A percentile compares a stretch with the other conserved stretches of the same genome.
Conservation (phyloP, 2,113 vertebrate genomes). For the Melospiza georgiana region DNA sequence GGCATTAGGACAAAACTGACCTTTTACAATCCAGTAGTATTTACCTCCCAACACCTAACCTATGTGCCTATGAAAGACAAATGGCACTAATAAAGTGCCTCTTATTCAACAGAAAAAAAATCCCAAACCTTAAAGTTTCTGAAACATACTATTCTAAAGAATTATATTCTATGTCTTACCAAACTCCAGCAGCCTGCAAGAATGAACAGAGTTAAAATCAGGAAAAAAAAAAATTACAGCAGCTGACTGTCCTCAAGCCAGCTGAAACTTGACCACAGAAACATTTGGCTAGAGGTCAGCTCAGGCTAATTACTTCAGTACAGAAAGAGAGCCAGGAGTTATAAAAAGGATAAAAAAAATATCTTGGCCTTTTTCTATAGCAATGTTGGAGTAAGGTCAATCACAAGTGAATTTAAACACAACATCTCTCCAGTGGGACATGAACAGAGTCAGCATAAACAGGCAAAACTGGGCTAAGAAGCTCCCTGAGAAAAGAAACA, state of each 20-base stretch:
- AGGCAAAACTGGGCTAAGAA: neutral
- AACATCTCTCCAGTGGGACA: neutral
- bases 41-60: neutral
- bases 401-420: constrained; percentile 47
- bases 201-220: constrained; percentile 16
- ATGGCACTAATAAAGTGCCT: neutral
- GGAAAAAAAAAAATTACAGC: neutral
- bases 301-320: constrained; percentile 24
- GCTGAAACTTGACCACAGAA: constrained; percentile 21
- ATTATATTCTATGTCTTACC: neutral
- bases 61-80: neutral
- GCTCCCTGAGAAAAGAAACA: neutral
- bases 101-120: neutral
- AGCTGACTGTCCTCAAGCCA: constrained; percentile 16
- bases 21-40: neutral
- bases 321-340: constrained; percentile 46
- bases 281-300: constrained; percentile 35
- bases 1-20: neutral
- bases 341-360: constrained; percentile 58
- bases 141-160: neutral
- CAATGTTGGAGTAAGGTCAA: constrained; percentile 6
- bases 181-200: neutral
- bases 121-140: neutral
- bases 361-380: constrained; percentile 38
- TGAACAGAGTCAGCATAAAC: constrained; percentile 5